These are phyloP conservation scores for Orchestes rusci DNA, from an alignment of 2,888 invertebrate species.

Conservation along the genomic window DNA sequence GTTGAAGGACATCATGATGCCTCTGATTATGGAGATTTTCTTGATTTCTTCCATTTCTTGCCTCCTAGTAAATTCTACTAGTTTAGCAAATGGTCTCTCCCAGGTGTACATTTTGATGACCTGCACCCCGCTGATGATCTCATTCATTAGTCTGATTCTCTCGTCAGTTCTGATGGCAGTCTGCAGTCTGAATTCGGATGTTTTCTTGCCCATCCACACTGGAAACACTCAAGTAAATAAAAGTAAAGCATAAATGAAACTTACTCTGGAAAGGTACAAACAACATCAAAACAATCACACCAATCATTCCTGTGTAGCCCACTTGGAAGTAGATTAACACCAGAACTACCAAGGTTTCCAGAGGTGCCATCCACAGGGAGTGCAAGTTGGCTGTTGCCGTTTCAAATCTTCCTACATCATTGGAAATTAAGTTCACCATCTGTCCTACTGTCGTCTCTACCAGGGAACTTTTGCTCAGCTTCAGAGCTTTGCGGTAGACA, in stretches of 20 bases:
- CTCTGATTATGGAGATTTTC: slow-evolving; percentile 56
- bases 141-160: slow-evolving; percentile 80
- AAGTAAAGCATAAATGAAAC: slow-evolving; percentile 10
- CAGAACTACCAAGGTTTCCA: slow-evolving; percentile 51
- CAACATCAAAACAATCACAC: slow-evolving; percentile 38
- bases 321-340: slow-evolving; percentile 46
- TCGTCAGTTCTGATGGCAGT: slow-evolving; percentile 76
- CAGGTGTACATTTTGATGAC: slow-evolving; percentile 96
- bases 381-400: slow-evolving; percentile 19
- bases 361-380: slow-evolving; percentile 49
- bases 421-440: slow-evolving; percentile 54
- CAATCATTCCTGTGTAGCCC: slow-evolving; percentile 41
- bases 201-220: slow-evolving; percentile 57
- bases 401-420: slow-evolving; percentile 83
- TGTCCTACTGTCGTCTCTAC: slow-evolving; percentile 72
- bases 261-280: slow-evolving; percentile 40
- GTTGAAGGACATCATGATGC: slow-evolving; percentile 54
- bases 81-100: slow-evolving; percentile 77
- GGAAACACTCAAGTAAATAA: slow-evolving; percentile 20
- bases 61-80: slow-evolving; percentile 59
- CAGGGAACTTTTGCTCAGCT: slow-evolving; percentile 71
- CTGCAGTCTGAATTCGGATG: slow-evolving; percentile 63
- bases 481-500: slow-evolving; percentile 64
- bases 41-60: slow-evolving; percentile 59
- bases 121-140: slow-evolving; percentile 78